These are phyloP conservation scores for Hemiscyllium ocellatum DNA, from an alignment of 2,113 vertebrate genomes.

Conservation along the genomic window DNA sequence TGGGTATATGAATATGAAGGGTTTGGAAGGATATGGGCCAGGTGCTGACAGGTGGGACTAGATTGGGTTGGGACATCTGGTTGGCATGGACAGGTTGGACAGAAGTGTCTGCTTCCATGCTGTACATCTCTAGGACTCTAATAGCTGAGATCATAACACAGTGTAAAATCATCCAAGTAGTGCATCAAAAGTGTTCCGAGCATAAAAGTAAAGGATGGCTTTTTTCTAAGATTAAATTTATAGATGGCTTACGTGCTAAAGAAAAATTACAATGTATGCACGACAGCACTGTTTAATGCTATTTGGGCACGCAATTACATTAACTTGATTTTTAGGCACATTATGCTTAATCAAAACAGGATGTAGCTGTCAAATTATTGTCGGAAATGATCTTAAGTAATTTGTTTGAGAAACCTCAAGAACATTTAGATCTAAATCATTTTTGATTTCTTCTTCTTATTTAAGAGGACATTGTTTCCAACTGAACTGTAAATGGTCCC, in stretches of 20 bases:
- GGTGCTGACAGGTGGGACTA: too few species aligned
- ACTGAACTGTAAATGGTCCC: neutral
- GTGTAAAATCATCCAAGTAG: neutral
- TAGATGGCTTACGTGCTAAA: too few species aligned
- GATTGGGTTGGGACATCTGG: too few species aligned
- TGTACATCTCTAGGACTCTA: too few species aligned
- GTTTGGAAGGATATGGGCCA: too few species aligned
- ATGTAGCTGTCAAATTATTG: neutral
- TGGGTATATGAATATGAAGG: too few species aligned
- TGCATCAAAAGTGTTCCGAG: neutral
- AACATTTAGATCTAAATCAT: neutral
- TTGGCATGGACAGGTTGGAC: too few species aligned
- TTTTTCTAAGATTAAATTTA: too few species aligned
- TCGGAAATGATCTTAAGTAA: neutral
- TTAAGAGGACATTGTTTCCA: neutral
- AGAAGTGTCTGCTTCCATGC: too few species aligned
- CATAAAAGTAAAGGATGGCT: too few species aligned
- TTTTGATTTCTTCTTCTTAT: neutral
- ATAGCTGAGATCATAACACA: too few species aligned
- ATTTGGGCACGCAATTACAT: neutral
- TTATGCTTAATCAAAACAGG: neutral
- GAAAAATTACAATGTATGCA: too few species aligned
- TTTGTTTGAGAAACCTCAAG: neutral
- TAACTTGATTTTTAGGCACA: neutral
- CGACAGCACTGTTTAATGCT: neutral